Evolutionary conservation across 2,888 invertebrate species (phyloP).

Genomic region (Charanyca ferruginea): DNA sequence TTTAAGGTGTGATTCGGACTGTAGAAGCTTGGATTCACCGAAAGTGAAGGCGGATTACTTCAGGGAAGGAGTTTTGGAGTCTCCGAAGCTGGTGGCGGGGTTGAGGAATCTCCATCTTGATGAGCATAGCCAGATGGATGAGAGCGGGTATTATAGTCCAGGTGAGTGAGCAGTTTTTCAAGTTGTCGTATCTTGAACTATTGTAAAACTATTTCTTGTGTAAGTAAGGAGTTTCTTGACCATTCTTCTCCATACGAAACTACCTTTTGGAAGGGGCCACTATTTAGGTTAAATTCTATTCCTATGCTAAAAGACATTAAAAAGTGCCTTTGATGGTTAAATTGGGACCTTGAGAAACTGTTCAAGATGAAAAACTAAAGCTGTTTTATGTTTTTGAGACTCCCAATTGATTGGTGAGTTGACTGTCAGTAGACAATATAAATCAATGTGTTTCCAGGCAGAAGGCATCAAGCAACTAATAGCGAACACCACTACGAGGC

Average conservation of each 20-base stretch:
- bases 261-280: too few relatives aligned
- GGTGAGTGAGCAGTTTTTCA: constrained; percentile 68
- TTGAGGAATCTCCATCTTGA: constrained; percentile 86
- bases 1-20: constrained; percentile 84
- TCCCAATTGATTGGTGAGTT: too few relatives aligned
- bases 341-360: too few relatives aligned
- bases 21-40: constrained; percentile 85
- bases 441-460: constrained; percentile 69
- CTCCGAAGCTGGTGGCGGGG: constrained; percentile 84
- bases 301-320: too few relatives aligned
- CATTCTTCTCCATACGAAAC: too few relatives aligned
- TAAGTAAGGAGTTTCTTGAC: too few relatives aligned
- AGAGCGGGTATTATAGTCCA: constrained; percentile 89
- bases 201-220: too few relatives aligned
- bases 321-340: too few relatives aligned
- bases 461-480: constrained; percentile 77
- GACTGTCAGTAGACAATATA: not conserved
- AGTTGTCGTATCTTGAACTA: too few relatives aligned
- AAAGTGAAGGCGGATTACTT: constrained; percentile 85
- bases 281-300: too few relatives aligned
- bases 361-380: too few relatives aligned
- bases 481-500: constrained; percentile 82
- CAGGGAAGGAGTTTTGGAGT: constrained; percentile 83
- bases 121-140: constrained; percentile 88
- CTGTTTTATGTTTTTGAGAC: too few relatives aligned